Evolutionary conservation across 2,888 invertebrate species (phyloP).

Genomic region (Meloe dianella): DNA sequence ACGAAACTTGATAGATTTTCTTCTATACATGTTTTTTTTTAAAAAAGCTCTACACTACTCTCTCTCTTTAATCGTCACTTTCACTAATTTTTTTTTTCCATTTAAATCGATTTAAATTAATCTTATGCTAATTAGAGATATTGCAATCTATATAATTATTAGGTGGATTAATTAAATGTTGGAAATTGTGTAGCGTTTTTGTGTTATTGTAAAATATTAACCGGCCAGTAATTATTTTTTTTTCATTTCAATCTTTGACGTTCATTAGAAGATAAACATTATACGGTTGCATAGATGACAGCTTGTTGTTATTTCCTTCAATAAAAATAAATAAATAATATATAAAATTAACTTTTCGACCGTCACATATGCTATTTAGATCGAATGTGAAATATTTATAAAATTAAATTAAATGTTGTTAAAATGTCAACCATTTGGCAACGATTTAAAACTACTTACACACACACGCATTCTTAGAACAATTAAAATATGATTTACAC

Average conservation of each 20-base stretch:
- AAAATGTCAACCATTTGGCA: slow-evolving; percentile 36
- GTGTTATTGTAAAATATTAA: too few species aligned
- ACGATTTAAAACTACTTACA: slow-evolving; percentile 24
- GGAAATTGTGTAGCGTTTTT: too few species aligned
- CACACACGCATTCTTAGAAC: slow-evolving; percentile 38
- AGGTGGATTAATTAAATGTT: too few species aligned
- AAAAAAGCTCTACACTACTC: too few species aligned
- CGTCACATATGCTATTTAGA: slow-evolving; percentile 15
- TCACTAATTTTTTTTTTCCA: too few species aligned
- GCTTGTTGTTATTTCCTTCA: slow-evolving; percentile 13
- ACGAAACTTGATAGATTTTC: too few species aligned
- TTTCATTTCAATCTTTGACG: neutral
- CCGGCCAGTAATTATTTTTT: neutral
- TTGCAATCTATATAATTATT: slow-evolving; percentile 5
- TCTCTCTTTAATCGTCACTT: too few species aligned
- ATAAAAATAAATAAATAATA: slow-evolving; percentile 16
- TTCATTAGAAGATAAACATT: slow-evolving; percentile 11
- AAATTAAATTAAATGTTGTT: slow-evolving; percentile 25
- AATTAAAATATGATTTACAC: slow-evolving; percentile 41
- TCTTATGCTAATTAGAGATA: slow-evolving; percentile 1
- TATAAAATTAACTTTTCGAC: neutral
- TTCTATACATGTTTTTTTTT: too few species aligned
- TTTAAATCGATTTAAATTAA: neutral
- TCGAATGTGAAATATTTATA: slow-evolving; percentile 13
- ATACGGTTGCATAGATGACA: slow-evolving; percentile 10